Evolutionary conservation across 1,140 invertebrate species (phyloP), one percentile per base, ranked within the genome.

Genomic region (Anagrus nilaparvatae): DNA sequence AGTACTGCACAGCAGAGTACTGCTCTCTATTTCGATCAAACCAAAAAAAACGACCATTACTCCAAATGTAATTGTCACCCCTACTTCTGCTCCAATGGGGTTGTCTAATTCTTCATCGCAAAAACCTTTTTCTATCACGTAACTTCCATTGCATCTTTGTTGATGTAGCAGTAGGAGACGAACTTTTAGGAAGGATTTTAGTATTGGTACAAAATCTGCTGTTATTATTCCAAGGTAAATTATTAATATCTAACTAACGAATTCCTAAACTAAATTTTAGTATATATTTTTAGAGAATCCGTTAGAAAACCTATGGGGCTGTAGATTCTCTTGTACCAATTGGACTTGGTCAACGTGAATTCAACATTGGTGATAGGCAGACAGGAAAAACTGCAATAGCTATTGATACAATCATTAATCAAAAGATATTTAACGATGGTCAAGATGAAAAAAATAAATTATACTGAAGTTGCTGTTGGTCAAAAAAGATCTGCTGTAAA

Each of bases 291-390:
- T 23, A 67, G 97, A 75, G 86, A 89, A 50, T 97, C 93, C 71
- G 97, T 99, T 47, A 82, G 89, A 64, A 95, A 99, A 70, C 97
- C 97, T 69, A 99, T 99, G 96, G 99, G 71, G 96, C 97, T 59
- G 96, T 99, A 20, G 97, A 99, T 72, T 97, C 94, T 40, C 72
- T 99, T 40, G 96, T 99, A 59, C 94, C 87, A 50, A 99, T 99
- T 70, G 97, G 97, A 65, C 82, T 96, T 80, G 97, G 97, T 55
- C 97, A 99, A 72, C 88, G 97, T 79, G 97, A 99, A 70, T 77
- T 99, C 78, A 99, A 99, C 75, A 99, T 99, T 76, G 97, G 97
- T 67, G 96, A 99, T 79, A 86, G 97, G 72, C 97, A 99, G 73
- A 99, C 96, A 64, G 97, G 90, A 52, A 99, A 99, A 80, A 99